These are phyloP conservation scores for Chlorops oryzae DNA, from an alignment of 1,140 invertebrate genomes.

Conservation along the genomic window DNA sequence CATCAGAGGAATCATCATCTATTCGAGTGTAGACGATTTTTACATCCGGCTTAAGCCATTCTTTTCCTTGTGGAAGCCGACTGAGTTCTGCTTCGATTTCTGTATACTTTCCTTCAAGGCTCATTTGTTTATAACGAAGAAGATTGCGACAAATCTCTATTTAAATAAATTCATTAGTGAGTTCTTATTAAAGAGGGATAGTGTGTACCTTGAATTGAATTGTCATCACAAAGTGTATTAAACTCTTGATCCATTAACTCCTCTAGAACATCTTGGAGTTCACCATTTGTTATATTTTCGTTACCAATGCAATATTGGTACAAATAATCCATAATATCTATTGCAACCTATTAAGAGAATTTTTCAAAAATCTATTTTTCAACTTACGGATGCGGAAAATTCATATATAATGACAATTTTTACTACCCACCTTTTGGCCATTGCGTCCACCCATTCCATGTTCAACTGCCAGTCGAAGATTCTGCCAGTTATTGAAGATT, in stretches of 20 bases:
- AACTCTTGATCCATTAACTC: conserved; percentile 62
- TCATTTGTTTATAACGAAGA: conserved; percentile 46
- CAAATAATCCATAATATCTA: conserved; percentile 55
- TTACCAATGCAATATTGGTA: conserved; percentile 56
- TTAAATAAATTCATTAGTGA: conserved; percentile 9
- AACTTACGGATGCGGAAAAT: background rate
- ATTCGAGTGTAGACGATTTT: conserved; percentile 36
- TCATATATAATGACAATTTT: no score
- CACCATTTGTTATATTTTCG: conserved; percentile 51
- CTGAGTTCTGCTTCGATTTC: conserved; percentile 43
- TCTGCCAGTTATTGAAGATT: conserved; percentile 61
- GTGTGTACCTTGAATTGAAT: conserved; percentile 52
- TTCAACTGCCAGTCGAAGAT: conserved; percentile 57
- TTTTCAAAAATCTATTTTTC: no score
- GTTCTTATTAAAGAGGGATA: background rate
- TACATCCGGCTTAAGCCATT: conserved; percentile 45
- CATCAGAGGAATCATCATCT: conserved; percentile 48
- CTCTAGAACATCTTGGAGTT: conserved; percentile 55
- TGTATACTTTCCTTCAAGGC: conserved; percentile 44
- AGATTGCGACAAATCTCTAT: conserved; percentile 50
- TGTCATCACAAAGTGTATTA: conserved; percentile 59
- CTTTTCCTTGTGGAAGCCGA: conserved; percentile 42
- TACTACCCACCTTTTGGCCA: conserved; percentile 52
- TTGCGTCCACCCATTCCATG: conserved; percentile 60
- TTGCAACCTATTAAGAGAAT: conserved; percentile 50